Evolutionary conservation across 2,113 vertebrate species (phyloP).

Genomic region (Zosterops lateralis): DNA sequence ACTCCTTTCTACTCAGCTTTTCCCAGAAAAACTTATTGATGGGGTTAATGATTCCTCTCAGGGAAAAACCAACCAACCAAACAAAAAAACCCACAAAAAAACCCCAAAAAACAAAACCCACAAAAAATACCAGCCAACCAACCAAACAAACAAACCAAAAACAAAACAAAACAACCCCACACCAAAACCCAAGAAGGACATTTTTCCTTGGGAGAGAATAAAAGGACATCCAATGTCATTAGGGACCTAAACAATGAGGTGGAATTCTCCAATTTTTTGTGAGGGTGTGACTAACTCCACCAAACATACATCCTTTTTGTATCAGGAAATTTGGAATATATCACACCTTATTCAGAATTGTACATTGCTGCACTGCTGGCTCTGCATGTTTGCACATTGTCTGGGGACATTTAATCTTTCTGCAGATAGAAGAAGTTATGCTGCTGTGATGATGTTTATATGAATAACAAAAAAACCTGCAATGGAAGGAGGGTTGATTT

Average conservation of each 20-base stretch:
- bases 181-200: not conserved
- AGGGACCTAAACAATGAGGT: not conserved
- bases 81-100: too few relatives aligned
- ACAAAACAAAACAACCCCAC: too few relatives aligned
- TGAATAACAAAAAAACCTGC: not conserved
- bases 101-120: too few relatives aligned
- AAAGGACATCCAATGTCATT: not conserved
- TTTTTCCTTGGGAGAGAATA: not conserved
- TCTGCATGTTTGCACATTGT: not conserved
- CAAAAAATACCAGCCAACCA: too few relatives aligned
- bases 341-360: not conserved
- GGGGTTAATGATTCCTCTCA: not conserved
- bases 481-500: not conserved
- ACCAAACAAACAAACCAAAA: too few relatives aligned
- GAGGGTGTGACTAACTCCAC: not conserved
- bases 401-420: not conserved
- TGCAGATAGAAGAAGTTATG: not conserved
- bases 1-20: not conserved
- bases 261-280: not conserved
- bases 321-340: not conserved
- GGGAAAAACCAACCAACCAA: not conserved
- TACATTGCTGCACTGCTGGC: not conserved
- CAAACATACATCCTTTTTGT: not conserved
- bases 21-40: not conserved
- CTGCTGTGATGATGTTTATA: fast-evolving